Evolutionary conservation across 1,140 invertebrate species (phyloP).

Genomic region (Bombus picipes): DNA sequence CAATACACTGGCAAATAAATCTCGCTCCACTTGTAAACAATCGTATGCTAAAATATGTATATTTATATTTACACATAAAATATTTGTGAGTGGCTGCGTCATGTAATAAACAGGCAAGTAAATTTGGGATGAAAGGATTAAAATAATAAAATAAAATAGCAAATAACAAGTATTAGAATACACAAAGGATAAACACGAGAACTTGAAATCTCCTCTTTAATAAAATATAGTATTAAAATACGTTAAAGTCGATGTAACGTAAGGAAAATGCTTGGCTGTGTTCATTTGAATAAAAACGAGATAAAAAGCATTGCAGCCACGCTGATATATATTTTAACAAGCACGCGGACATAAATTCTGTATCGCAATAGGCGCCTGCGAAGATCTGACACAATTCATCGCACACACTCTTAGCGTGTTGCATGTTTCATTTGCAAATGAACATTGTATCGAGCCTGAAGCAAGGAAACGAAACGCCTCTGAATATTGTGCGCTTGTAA

Average conservation of each 20-base stretch:
- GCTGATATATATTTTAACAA: background rate
- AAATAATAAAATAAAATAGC: background rate
- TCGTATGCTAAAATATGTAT: no score
- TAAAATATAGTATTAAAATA: background rate
- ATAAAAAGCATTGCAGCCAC: background rate
- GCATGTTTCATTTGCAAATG: constrained; percentile 15
- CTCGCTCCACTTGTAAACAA: background rate
- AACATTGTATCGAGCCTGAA: constrained; percentile 19
- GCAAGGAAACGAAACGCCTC: background rate
- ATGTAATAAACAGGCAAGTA: background rate
- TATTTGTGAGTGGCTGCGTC: background rate
- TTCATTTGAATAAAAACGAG: background rate
- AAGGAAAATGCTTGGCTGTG: background rate
- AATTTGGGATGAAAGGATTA: background rate
- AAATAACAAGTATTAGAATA: background rate
- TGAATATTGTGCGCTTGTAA: constrained; percentile 17
- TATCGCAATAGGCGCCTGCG: background rate
- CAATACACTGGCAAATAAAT: background rate
- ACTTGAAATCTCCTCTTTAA: background rate
- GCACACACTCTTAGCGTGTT: background rate
- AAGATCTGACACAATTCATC: constrained; percentile 13
- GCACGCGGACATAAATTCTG: background rate
- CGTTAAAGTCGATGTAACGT: background rate
- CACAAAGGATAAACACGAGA: no score
- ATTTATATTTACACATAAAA: background rate